Percentiles rank a stretch among this genome's conserved stretches.
phyloP scores from a whole-genome alignment of 2,113 vertebrate species.

The Psammodynastes pulverulentus region DNA sequence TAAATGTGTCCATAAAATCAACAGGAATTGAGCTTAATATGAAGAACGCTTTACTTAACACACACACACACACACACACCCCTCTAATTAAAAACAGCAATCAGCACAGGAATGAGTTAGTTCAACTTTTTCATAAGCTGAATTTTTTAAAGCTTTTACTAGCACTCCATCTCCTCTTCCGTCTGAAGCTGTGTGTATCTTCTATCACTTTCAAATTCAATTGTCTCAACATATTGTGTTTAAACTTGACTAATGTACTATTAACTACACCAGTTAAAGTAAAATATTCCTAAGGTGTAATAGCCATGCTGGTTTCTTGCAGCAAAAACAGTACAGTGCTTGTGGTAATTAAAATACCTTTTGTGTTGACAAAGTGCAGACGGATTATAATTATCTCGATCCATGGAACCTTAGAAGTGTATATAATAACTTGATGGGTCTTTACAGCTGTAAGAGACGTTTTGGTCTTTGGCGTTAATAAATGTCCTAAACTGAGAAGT shows the following conservation, averaged over 20 bases:
- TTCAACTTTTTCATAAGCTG: background rate
- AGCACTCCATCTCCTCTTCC: background rate
- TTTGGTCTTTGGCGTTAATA: background rate
- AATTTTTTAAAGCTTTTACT: background rate
- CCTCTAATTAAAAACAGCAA: background rate
- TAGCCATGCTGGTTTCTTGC: background rate
- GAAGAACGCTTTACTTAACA: background rate
- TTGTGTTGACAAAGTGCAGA: background rate
- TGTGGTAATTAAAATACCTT: background rate
- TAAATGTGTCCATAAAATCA: background rate
- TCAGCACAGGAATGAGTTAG: background rate
- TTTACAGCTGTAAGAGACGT: background rate
- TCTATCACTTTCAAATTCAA: background rate
- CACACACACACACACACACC: background rate
- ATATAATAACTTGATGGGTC: background rate
- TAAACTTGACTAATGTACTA: background rate
- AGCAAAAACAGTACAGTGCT: background rate
- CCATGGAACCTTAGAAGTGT: background rate
- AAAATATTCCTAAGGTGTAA: background rate
- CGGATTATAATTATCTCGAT: background rate
- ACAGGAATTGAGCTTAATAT: background rate
- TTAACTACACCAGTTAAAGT: background rate
- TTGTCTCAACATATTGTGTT: background rate
- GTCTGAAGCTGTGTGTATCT: background rate
- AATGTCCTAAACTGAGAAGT: background rate